Base-by-base conservation (phyloP, 2,797 vertebrate species). In the Craterocephalus amniculus region DNA sequence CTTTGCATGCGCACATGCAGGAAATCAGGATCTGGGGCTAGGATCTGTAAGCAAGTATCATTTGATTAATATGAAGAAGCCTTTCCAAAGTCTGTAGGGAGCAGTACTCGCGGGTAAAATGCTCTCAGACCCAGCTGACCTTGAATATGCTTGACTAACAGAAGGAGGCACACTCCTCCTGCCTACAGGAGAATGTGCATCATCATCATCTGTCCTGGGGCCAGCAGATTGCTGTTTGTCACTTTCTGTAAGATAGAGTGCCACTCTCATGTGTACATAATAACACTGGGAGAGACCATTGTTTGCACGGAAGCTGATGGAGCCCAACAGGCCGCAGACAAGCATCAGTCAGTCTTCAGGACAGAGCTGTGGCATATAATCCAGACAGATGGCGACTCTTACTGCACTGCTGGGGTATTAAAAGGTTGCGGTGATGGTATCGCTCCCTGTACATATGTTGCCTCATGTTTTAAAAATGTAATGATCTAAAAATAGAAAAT, bases 151-250 rank as follows among this genome's bases (percentile, higher is more conserved):
- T 43, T 52, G 24, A 64, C 73, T 57, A 35, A 64, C 68, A 72
- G 51, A 40, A 38, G 67, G 65, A 68, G 70, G 32, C 67, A 57
- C 1, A 51, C 40, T 5, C 29, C 61, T 24, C 18, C 27, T 18
- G 70, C 48, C 75, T 63, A 3, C 57, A 73, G 38, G 14, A 74
- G 38, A 32, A 16, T 29, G 55, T 79, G 72, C 70, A 72, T 71
- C 78, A 81, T 71, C 78, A 81, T 75, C 63, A 55, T 27, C 68
- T 60, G 56, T 72, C 78, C 60, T 5, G 2, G 38, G 66, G 58
- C 54, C 7, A 54, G 48, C n/a, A 10, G 3, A 51, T 61, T 45
- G 55, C 35, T 51, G 51, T 71, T 67, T 78, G 83, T 85, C 81
- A 51, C 38, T 65, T 78, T 49, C 7, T 58, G 29, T 72, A 63